Percentiles rank a stretch among this genome's conserved stretches.
phyloP scores from a whole-genome alignment of 2,797 vertebrate species.

The Trematomus bernacchii region DNA sequence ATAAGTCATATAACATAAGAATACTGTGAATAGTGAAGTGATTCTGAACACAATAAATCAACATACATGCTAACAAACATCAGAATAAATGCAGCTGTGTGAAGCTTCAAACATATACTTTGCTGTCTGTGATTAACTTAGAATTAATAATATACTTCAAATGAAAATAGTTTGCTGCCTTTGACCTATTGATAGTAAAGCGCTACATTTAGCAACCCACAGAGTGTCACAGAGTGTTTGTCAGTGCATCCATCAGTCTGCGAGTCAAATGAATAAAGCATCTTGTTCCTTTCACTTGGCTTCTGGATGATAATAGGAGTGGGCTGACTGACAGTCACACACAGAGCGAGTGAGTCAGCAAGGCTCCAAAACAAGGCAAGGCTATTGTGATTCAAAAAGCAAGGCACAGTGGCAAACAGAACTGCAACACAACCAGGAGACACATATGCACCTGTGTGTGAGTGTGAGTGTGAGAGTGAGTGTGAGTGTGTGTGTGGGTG shows the following conservation, averaged over 20 bases:
- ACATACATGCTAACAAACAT: neutral
- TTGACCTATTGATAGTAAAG: constrained; percentile 8
- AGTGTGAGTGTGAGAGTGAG: neutral
- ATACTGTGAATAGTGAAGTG: neutral
- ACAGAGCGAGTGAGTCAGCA: constrained; percentile 60
- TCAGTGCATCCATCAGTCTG: constrained; percentile 33
- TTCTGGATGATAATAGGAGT: constrained; percentile 59
- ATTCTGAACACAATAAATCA: neutral
- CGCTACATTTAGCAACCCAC: constrained; percentile 18
- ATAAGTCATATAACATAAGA: neutral
- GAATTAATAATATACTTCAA: neutral
- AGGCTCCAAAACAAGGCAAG: constrained; percentile 53
- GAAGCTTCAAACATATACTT: neutral
- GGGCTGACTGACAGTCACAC: constrained; percentile 65
- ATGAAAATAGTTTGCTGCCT: neutral
- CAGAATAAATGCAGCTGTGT: neutral
- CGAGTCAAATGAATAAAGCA: constrained; percentile 48
- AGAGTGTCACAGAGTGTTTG: constrained; percentile 21
- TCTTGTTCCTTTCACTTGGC: constrained; percentile 61
- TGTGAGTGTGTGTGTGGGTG: neutral
- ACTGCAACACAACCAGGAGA: neutral
- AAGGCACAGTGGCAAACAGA: constrained; percentile 18
- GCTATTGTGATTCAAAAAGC: constrained; percentile 61
- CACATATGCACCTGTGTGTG: constrained; percentile 1
- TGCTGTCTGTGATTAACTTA: neutral